These are phyloP conservation scores for Heliopora coerulea DNA, from an alignment of 92 coral and sea anemone genomes.

Conservation along the genomic window DNA sequence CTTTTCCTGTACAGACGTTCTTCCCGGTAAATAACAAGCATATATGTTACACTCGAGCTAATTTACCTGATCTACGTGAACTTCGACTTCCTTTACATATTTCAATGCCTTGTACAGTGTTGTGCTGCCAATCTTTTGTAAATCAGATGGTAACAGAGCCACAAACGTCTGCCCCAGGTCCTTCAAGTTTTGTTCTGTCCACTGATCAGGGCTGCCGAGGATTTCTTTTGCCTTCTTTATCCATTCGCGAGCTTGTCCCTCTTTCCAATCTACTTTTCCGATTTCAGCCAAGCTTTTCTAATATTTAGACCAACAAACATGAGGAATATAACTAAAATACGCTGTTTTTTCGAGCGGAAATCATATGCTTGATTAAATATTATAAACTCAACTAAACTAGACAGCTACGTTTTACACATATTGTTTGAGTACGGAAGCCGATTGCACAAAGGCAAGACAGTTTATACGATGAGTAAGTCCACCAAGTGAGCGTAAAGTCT, in stretches of 20 bases:
- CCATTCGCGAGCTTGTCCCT: slow-evolving; percentile 74
- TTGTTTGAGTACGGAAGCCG: too few species aligned
- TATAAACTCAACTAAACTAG: too few species aligned
- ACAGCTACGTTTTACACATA: too few species aligned
- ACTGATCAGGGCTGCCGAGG: slow-evolving; percentile 74
- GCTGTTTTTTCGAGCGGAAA: too few species aligned
- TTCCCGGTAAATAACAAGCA: too few species aligned
- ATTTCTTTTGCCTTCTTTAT: slow-evolving; percentile 68
- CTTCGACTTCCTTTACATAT: slow-evolving; percentile 61
- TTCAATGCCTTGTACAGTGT: slow-evolving; percentile 63
- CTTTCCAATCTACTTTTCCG: slow-evolving; percentile 65
- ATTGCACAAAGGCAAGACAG: too few species aligned
- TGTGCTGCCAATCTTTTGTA: slow-evolving; percentile 63
- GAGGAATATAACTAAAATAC: too few species aligned
- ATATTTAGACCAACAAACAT: too few species aligned
- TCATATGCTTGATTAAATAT: too few species aligned
- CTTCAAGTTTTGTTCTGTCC: slow-evolving; percentile 70
- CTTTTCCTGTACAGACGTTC: too few species aligned
- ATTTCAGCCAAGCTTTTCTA: slow-evolving; percentile 41
- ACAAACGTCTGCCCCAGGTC: slow-evolving; percentile 73
- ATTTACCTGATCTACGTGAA: slow-evolving; percentile 75
- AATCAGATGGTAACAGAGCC: slow-evolving; percentile 80
- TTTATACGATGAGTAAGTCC: too few species aligned
- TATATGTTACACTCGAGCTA: background rate
- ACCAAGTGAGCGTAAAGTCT: too few species aligned